Percentiles rank a stretch among this genome's conserved stretches.
These are phyloP conservation scores for Dryas iulia DNA, from an alignment of 1,140 invertebrate species.

Conservation along the genomic window DNA sequence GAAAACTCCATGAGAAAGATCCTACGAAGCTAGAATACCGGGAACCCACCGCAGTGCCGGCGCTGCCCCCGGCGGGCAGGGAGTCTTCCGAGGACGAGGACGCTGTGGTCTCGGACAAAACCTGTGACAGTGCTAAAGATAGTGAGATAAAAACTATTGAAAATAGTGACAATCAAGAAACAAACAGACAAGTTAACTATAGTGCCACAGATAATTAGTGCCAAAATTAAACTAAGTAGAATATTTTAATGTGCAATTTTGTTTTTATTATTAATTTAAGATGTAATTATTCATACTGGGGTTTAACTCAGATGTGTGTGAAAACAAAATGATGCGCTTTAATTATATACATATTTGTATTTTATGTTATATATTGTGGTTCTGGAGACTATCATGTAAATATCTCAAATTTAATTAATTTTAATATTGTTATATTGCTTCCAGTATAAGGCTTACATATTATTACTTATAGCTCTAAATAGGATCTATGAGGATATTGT, in stretches of 20 bases:
- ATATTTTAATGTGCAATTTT: constrained; percentile 80
- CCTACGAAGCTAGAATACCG: constrained; percentile 86
- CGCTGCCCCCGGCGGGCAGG: constrained; percentile 44
- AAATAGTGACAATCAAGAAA: constrained; percentile 65
- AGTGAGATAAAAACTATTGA: constrained; percentile 70
- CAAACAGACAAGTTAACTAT: constrained; percentile 74
- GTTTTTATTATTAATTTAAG: constrained; percentile 76
- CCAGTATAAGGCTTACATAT: constrained; percentile 69
- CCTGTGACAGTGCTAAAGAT: constrained; percentile 61
- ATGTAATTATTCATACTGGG: constrained; percentile 68
- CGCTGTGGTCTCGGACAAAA: constrained; percentile 47
- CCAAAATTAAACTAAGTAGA: constrained; percentile 81
- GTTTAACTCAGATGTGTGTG: constrained; percentile 63
- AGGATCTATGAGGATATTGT: constrained; percentile 49
- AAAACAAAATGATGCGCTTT: constrained; percentile 77
- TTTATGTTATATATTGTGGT: constrained; percentile 61
- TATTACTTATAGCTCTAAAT: constrained; percentile 64
- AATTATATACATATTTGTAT: constrained; percentile 68
- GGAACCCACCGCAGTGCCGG: constrained; percentile 62
- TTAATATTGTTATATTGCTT: constrained; percentile 76
- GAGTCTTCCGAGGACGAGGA: constrained; percentile 76
- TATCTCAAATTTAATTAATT: constrained; percentile 68
- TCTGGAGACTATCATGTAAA: constrained; percentile 68
- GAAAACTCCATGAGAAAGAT: constrained; percentile 91
- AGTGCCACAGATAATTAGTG: constrained; percentile 82